Conservation (phyloP, 1,140 invertebrate species). For the Micrasema minimum region DNA sequence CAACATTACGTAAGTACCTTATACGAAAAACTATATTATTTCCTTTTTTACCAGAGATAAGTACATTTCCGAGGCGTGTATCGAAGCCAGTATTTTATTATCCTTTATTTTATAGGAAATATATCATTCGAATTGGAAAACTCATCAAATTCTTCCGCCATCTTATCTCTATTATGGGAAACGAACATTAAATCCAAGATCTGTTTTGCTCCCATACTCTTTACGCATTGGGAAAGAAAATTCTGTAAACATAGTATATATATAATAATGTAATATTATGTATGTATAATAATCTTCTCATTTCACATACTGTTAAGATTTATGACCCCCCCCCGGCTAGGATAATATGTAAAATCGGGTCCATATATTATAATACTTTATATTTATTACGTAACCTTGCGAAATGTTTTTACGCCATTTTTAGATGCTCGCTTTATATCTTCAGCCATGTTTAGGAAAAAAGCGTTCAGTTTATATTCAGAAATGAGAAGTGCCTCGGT, state of each 20-base stretch:
- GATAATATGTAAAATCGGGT: constrained; percentile 18
- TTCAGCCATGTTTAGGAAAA: not conserved
- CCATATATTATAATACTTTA: constrained; percentile 1
- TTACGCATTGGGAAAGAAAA: not conserved
- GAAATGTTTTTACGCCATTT: constrained; percentile 30
- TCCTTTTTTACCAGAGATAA: not conserved
- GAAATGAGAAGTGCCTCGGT: constrained; percentile 5
- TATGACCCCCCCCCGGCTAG: constrained; percentile 17
- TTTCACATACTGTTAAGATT: constrained; percentile 25
- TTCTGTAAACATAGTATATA: no score
- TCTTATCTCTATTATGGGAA: constrained; percentile 9
- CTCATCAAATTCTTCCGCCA: constrained; percentile 26
- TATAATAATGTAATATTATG: no score
- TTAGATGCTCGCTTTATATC: constrained; percentile 25
- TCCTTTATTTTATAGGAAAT: not conserved
- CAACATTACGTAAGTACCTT: no score
- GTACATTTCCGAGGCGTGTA: not conserved
- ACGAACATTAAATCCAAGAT: not conserved
- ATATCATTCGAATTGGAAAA: constrained; percentile 7
- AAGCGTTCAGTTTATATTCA: constrained; percentile 19
- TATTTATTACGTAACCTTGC: not conserved
- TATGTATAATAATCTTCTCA: constrained; percentile 5
- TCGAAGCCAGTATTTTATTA: not conserved
- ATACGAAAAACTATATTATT: not conserved
- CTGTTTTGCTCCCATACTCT: not conserved